These are phyloP conservation scores for Enteromius trimaculatus DNA, from an alignment of 2,797 vertebrate genomes.

Conservation along the genomic window DNA sequence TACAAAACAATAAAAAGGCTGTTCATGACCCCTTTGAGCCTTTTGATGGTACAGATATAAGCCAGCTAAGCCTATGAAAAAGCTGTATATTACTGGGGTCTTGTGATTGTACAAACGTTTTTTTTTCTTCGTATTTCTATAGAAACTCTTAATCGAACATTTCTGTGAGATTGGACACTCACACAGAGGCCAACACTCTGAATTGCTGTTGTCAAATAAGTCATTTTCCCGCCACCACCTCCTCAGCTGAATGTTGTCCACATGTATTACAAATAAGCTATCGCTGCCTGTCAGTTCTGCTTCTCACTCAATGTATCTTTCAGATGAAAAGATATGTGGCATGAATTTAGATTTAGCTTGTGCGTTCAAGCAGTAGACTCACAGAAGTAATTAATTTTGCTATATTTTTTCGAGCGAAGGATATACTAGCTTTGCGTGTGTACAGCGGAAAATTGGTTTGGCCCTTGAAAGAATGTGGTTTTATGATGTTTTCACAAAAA, in stretches of 20 bases:
- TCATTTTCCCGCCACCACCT: background rate
- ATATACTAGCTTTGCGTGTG: conserved; percentile 4
- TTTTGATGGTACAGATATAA: background rate
- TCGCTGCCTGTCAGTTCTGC: conserved; percentile 5
- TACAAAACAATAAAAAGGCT: background rate
- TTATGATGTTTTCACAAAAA: background rate
- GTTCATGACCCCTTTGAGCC: background rate
- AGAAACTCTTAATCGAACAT: conserved; percentile 12
- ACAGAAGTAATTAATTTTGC: conserved; percentile 47
- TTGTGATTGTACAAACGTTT: background rate
- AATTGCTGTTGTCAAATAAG: conserved; percentile 20
- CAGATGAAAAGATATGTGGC: conserved; percentile 15
- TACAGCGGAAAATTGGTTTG: conserved; percentile 35
- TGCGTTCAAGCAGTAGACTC: conserved; percentile 19
- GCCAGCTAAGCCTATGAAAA: background rate
- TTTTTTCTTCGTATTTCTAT: conserved; percentile 3
- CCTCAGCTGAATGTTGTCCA: conserved; percentile 9
- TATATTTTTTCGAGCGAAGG: conserved; percentile 14
- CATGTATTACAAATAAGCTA: conserved; percentile 40
- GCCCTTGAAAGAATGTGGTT: conserved; percentile 18
- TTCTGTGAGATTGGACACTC: background rate
- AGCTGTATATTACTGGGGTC: background rate
- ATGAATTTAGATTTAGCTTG: conserved; percentile 40
- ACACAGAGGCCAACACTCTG: background rate
- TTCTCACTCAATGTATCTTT: conserved; percentile 21